phyloP scores from a whole-genome alignment of 2,888 invertebrate species.

The Macrosiphum euphorbiae region DNA sequence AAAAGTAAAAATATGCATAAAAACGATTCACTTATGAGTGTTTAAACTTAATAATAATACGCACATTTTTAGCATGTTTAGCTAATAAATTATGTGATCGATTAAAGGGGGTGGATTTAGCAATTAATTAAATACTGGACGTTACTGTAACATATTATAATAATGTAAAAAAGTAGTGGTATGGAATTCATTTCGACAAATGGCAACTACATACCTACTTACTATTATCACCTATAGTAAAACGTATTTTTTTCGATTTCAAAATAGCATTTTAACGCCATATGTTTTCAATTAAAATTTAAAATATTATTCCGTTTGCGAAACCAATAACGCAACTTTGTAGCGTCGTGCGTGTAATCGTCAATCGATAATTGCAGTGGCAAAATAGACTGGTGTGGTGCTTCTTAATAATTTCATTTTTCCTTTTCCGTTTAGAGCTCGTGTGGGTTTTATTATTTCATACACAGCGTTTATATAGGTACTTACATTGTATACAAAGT shows the following conservation, averaged over 20 bases:
- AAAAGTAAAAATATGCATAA: too few species aligned
- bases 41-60: too few species aligned
- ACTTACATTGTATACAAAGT: neutral
- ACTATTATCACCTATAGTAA: neutral
- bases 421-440: neutral
- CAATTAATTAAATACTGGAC: too few species aligned
- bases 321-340: constrained; percentile 1
- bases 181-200: neutral
- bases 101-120: neutral
- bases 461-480: neutral
- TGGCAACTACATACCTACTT: neutral
- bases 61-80: too few species aligned
- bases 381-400: neutral
- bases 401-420: constrained; percentile 8
- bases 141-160: neutral
- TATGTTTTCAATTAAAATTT: constrained; percentile 12
- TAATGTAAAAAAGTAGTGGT: neutral
- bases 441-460: constrained; percentile 10
- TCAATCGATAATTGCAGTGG: neutral
- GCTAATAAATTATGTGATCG: too few species aligned
- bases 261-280: neutral
- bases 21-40: too few species aligned
- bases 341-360: neutral
- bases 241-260: neutral
- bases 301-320: neutral